Base-by-base conservation (phyloP, 1,140 invertebrate genomes). In the Vollenhovia emeryi region DNA sequence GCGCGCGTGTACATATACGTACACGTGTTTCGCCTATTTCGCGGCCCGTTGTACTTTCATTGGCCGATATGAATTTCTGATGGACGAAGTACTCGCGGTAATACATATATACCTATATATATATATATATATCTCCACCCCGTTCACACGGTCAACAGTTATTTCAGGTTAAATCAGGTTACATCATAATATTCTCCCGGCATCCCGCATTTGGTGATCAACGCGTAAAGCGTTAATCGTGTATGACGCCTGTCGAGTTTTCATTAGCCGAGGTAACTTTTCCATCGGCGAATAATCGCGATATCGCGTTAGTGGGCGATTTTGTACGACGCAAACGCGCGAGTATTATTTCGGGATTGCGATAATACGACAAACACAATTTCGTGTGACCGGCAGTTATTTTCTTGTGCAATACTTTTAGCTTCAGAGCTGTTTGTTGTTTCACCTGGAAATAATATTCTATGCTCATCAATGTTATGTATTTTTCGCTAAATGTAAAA, bases 11-110 rank as follows among this genome's bases (percentile, higher is more conserved):
- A 5, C 3, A 60, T 8, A 8, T 5, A 11, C 5, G 21, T 40
- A 59, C 36, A 68, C 11, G 75, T 52, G 75, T 68, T 24, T 24
- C 60, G 21, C 68, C 75, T 79, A 66, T 52, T 79, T 82, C 52
- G 66, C 52, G 18, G 13, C 24, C 2, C 24, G 64, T 57, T 73
- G 48, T 59, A 82, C 66, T 73, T 82, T 73, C 66, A 82, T 50
- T 59, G 66, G 18, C 66, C 64, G 50, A 82, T 59, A 82, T 73
- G 43, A 82, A 82, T 82, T 57, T 55, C 24, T 52, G 36, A 71
- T 43, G 78, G 18, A 57, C 36, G 3, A 13, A 50, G 36, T 57
- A 27, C 68, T 27, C 62, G 48, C 36, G 66, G 33, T 59, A 82
- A 73, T 55, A n/a, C n/a, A n/a, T n/a, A n/a, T n/a, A n/a, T n/a